phyloP scores from a whole-genome alignment of 1,140 invertebrate genomes.

The Trachymyrmex cornetzi region DNA sequence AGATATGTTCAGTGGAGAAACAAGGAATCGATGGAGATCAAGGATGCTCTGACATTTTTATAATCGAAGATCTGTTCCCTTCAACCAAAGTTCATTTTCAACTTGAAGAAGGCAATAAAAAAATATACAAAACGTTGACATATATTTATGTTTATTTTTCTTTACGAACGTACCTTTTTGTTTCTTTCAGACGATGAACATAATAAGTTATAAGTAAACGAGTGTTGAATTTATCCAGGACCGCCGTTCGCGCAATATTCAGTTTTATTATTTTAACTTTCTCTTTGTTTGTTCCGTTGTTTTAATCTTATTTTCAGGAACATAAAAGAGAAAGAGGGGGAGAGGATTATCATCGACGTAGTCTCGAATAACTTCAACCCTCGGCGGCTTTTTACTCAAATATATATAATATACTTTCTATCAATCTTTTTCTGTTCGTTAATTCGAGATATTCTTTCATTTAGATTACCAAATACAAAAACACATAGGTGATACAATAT shows the following conservation, averaged over 20 bases:
- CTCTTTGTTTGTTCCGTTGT: not conserved
- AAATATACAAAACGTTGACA: conserved; percentile 78
- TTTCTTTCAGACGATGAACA: conserved; percentile 83
- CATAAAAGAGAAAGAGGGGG: conserved; percentile 1
- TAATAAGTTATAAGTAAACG: conserved; percentile 86
- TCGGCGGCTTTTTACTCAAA: conserved; percentile 84
- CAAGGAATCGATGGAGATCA: conserved; percentile 70
- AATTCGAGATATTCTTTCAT: conserved; percentile 83
- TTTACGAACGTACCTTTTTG: conserved; percentile 84
- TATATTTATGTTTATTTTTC: conserved; percentile 86
- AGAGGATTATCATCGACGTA: conserved; percentile 8
- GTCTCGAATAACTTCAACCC: conserved; percentile 83
- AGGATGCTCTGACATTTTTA: conserved; percentile 16
- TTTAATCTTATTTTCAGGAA: conserved; percentile 18
- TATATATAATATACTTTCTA: conserved; percentile 86
- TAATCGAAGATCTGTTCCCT: not conserved
- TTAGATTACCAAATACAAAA: conserved; percentile 86
- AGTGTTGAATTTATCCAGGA: conserved; percentile 85
- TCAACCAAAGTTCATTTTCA: not conserved
- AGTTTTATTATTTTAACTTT: conserved; percentile 19
- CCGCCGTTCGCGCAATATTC: not conserved
- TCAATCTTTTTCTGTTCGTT: conserved; percentile 81
- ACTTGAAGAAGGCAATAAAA: conserved; percentile 49
- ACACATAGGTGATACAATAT: conserved; percentile 83
- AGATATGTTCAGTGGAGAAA: conserved; percentile 75